A percentile compares a stretch with the other conserved stretches of the same genome.
phyloP scores from a whole-genome alignment of 2,797 vertebrate genomes.

The Gymnothorax javanicus region DNA sequence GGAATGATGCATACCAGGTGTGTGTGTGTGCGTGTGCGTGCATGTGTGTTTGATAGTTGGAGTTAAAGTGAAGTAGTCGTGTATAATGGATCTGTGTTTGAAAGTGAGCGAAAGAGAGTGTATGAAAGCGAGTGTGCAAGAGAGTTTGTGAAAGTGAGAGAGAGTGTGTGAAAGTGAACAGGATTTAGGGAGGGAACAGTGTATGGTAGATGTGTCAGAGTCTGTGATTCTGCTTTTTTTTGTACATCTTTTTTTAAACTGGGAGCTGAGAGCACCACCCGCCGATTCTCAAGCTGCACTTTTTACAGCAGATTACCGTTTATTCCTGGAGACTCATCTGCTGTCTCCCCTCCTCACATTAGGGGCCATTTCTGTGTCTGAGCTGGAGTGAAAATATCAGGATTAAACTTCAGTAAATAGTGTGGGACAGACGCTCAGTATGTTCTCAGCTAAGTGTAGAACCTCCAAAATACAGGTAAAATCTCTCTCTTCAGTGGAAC shows the following conservation, averaged over 20 bases:
- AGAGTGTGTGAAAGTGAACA: not conserved
- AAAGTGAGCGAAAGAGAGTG: not conserved
- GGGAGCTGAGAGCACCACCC: not conserved
- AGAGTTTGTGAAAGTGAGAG: not conserved
- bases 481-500: not conserved
- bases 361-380: not conserved
- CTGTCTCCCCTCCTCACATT: too few relatives aligned
- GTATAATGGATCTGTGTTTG: too few relatives aligned
- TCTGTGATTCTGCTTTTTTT: conserved; percentile 1
- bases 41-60: not conserved
- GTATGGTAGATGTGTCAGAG: not conserved
- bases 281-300: not conserved
- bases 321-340: not conserved
- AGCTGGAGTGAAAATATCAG: too few relatives aligned
- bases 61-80: too few relatives aligned
- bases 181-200: too few relatives aligned
- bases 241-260: not conserved
- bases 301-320: not conserved
- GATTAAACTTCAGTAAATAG: too few relatives aligned
- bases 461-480: not conserved
- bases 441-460: not conserved
- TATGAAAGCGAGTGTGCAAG: too few relatives aligned
- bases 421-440: too few relatives aligned
- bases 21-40: conserved; percentile 28
- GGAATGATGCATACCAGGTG: not conserved